These are phyloP conservation scores for Idris sp. DNA, from an alignment of 1,140 invertebrate species.

Conservation along the genomic window DNA sequence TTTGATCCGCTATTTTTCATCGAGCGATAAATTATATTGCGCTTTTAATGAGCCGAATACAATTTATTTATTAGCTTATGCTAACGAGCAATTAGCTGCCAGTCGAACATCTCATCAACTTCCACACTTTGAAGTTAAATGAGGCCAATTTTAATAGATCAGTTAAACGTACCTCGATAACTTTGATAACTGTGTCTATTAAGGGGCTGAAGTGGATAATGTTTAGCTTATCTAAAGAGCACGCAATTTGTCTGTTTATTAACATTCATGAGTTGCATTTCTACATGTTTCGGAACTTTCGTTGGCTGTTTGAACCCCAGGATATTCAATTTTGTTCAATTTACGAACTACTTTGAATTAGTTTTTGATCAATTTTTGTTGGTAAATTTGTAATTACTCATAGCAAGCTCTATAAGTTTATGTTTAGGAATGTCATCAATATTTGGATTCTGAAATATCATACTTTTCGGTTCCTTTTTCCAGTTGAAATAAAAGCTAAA, in stretches of 20 bases:
- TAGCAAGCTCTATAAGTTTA: too few relatives aligned
- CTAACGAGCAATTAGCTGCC: conserved; percentile 35
- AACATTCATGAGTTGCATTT: too few relatives aligned
- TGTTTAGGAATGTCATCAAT: too few relatives aligned
- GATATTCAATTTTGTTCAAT: too few relatives aligned
- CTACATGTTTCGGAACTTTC: too few relatives aligned
- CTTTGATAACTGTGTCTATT: conserved; percentile 33
- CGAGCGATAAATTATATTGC: conserved; percentile 28
- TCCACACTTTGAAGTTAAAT: conserved; percentile 21
- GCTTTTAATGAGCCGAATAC: conserved; percentile 15
- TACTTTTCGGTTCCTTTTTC: too few relatives aligned
- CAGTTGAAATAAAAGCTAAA: too few relatives aligned
- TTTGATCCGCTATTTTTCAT: conserved; percentile 18
- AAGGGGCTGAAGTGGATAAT: conserved; percentile 10
- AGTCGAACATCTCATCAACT: conserved; percentile 30
- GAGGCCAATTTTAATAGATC: conserved; percentile 38
- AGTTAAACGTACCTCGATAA: conserved; percentile 20
- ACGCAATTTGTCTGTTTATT: too few relatives aligned
- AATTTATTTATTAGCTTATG: conserved; percentile 23
- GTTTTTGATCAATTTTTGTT: too few relatives aligned
- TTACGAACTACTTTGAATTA: too few relatives aligned
- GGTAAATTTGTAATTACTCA: too few relatives aligned
- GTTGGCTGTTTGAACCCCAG: too few relatives aligned
- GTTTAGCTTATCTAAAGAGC: conserved; percentile 7
- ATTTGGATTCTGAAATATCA: conserved; percentile 1